Base-by-base conservation (phyloP, 2,888 invertebrate genomes). In the Trissoscelio sp. region DNA sequence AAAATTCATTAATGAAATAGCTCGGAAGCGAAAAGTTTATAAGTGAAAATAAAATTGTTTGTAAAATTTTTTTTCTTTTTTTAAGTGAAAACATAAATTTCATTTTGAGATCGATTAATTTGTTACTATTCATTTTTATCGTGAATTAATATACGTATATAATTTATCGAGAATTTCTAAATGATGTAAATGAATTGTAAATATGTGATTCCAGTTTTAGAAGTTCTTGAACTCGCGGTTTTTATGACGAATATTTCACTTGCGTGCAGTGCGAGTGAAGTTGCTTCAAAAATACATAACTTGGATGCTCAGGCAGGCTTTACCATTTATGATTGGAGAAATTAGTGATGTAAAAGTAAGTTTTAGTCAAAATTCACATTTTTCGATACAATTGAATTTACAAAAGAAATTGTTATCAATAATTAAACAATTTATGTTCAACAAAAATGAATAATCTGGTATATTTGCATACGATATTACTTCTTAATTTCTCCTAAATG, bases 281-380 rank as follows among this genome's bases (percentile, higher is more conserved):
- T 42, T 58, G 22, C 2, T 58, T 58, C 14, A 58, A 42, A 58
- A 37, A 22, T 7, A 24, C n/a, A 20, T 53, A 60, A 44, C 44
- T 42, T 11, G 44, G 44, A 44, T 60, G 44, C 44, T 28, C 60
- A 60, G 44, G 44, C 28, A 60, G 60, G 60, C 20, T 58, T 57
- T 39, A 12, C 57, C 57, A 39, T 37, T 18, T 57, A 57, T n/a
- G 57, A 57, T 37, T 39, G 22, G 57, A 37, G 57, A 57, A 57
- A 57, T 57, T 57, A 22, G n/a, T 57, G 37, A 39, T 39, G 37
- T 37, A 57, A 57, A 57, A 57, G 57, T 57, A 57, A 22, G 57
- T 18, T 57, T 39, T 57, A 18, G 16, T 62, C 11, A 44, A 44
- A 44, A 28, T 44, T 28, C 44, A 11, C n/a, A 28, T 44, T 62